Evolutionary conservation across 2,797 vertebrate species (phyloP).

Genomic region (Thamnophis elegans): DNA sequence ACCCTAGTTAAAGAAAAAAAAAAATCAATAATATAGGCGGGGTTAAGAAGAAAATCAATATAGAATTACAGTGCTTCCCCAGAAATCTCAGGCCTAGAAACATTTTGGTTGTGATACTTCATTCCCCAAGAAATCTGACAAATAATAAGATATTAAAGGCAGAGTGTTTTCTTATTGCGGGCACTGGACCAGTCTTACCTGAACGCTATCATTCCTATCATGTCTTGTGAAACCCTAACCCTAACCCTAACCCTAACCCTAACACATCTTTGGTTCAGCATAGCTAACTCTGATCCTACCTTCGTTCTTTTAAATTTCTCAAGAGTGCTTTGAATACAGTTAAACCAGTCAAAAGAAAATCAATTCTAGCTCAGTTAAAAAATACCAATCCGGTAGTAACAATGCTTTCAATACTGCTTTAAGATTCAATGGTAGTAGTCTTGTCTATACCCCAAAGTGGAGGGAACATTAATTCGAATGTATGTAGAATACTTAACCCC

Average conservation of each 20-base stretch:
- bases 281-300: background rate
- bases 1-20: constrained; percentile 26
- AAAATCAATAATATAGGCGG: constrained; percentile 32
- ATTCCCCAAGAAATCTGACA: background rate
- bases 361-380: background rate
- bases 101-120: background rate
- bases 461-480: background rate
- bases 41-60: constrained; percentile 35
- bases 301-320: background rate
- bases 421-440: background rate
- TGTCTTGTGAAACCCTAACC: too few species aligned
- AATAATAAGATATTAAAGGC: background rate
- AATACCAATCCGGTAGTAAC: background rate
- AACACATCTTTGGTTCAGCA: background rate
- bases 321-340: background rate
- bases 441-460: background rate
- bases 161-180: background rate
- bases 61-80: constrained; percentile 11
- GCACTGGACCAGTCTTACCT: background rate
- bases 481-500: background rate
- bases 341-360: background rate
- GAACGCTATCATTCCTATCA: background rate
- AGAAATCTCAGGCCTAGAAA: background rate
- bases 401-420: background rate
- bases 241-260: too few species aligned